A percentile compares a stretch with the other conserved stretches of the same genome.
Conservation (phyloP, 2,113 vertebrate species). For the Microtus pennsylvanicus region DNA sequence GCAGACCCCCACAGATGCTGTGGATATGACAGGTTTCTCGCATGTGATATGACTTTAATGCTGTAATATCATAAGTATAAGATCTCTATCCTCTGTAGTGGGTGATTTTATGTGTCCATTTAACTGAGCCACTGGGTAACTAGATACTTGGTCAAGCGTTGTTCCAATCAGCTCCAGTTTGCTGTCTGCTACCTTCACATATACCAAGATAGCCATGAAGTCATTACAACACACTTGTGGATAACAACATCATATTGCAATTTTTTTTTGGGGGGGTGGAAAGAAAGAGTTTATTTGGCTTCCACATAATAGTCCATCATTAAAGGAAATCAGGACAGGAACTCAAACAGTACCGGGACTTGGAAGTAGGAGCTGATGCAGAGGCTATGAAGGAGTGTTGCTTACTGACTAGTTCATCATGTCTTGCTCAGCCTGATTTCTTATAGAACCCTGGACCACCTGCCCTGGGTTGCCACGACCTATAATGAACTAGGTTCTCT, state of each 20-base stretch:
- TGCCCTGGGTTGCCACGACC: neutral
- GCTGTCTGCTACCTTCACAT: neutral
- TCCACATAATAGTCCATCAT: no score
- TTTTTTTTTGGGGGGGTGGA: no score
- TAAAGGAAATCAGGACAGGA: no score
- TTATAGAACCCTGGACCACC: neutral
- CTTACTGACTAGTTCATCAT: no score
- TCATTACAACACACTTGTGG: neutral
- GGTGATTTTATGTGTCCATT: neutral
- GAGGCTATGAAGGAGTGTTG: no score
- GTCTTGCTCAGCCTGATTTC: no score
- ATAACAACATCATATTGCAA: neutral
- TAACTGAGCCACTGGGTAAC: neutral
- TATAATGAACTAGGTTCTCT: neutral
- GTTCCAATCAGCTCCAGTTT: neutral
- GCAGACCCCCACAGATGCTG: neutral
- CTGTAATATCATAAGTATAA: neutral
- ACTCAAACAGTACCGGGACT: no score
- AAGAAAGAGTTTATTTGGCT: no score
- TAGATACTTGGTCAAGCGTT: neutral
- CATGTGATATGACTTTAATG: neutral
- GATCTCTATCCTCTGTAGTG: neutral
- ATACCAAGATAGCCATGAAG: neutral
- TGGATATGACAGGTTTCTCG: neutral
- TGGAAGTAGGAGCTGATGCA: no score